Evolutionary conservation across 92 coral and sea anemone genomes (phyloP).

Genomic region (Porites rus): DNA sequence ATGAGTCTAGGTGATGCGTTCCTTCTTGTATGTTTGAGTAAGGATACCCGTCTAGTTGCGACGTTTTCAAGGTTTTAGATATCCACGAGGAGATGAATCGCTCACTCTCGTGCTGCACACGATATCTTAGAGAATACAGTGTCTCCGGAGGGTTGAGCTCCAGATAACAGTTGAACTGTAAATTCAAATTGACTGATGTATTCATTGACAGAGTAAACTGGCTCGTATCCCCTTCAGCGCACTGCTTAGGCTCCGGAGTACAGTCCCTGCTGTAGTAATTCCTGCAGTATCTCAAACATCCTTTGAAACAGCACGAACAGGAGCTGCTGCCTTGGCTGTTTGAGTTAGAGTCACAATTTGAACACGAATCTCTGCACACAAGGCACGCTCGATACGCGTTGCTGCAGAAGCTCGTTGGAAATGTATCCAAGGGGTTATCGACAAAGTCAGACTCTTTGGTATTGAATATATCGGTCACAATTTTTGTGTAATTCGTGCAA

Average conservation of each 20-base stretch:
- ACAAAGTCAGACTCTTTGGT: slow-evolving; percentile 41
- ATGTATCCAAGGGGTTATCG: slow-evolving; percentile 62
- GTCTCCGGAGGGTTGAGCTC: slow-evolving; percentile 54
- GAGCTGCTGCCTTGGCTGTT: slow-evolving; percentile 6
- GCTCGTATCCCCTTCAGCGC: slow-evolving; percentile 81
- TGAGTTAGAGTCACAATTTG: slow-evolving; percentile 36
- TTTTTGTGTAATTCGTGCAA: slow-evolving; percentile 68
- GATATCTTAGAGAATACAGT: slow-evolving; percentile 63
- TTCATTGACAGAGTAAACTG: slow-evolving; percentile 61
- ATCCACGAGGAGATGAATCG: slow-evolving; percentile 68
- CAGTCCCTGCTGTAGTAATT: slow-evolving; percentile 49
- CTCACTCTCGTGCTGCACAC: slow-evolving; percentile 63
- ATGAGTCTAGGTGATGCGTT: slow-evolving; percentile 60
- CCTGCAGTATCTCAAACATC: slow-evolving; percentile 57
- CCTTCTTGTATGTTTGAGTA: slow-evolving; percentile 32
- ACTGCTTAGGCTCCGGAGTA: slow-evolving; percentile 44
- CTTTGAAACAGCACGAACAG: slow-evolving; percentile 81
- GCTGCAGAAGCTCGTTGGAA: slow-evolving; percentile 45
- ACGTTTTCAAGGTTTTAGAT: slow-evolving; percentile 31
- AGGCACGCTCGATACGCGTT: slow-evolving; percentile 61
- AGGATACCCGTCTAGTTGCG: neutral
- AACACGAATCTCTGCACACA: slow-evolving; percentile 57
- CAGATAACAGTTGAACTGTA: slow-evolving; percentile 75
- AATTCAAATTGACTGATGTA: slow-evolving; percentile 54
- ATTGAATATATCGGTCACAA: slow-evolving; percentile 56